A percentile compares a stretch with the other conserved stretches of the same genome.
phyloP scores from a whole-genome alignment of 2,797 vertebrate genomes.

The Amniataba percoides region DNA sequence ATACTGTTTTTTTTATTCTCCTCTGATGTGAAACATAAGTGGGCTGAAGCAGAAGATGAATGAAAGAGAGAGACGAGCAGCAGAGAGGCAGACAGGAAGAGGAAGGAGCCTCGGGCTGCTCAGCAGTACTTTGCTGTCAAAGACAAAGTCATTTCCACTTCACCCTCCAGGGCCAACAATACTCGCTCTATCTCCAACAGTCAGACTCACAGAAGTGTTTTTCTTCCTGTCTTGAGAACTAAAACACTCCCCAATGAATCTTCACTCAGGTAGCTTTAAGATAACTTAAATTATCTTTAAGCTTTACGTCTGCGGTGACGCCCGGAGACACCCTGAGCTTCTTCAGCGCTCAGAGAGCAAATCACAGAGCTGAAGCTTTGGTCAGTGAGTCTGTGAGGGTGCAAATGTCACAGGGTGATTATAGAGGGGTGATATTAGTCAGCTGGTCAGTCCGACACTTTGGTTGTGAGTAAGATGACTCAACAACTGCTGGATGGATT shows the following conservation, averaged over 20 bases:
- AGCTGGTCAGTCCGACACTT: not conserved
- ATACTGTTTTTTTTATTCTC: conserved; percentile 19
- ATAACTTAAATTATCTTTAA: conserved; percentile 39
- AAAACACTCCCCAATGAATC: conserved; percentile 42
- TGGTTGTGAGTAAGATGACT: not conserved
- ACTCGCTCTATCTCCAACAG: conserved; percentile 54
- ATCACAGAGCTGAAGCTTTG: not conserved
- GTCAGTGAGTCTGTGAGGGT: no score
- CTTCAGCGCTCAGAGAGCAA: conserved; percentile 5
- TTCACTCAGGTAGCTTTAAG: conserved; percentile 18
- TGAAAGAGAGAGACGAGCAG: conserved; percentile 27
- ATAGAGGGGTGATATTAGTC: no score
- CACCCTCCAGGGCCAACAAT: conserved; percentile 64
- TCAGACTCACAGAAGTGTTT: conserved; percentile 56
- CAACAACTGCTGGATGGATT: not conserved
- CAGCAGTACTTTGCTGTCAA: conserved; percentile 76
- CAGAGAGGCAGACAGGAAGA: conserved; percentile 38
- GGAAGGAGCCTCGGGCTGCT: conserved; percentile 69
- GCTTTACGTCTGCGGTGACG: conserved; percentile 13
- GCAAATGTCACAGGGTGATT: not conserved
- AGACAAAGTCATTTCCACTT: conserved; percentile 81
- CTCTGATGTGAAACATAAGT: conserved; percentile 31
- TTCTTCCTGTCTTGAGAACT: conserved; percentile 54
- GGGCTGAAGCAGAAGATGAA: conserved; percentile 51
- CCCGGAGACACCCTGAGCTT: not conserved